These are phyloP conservation scores for Palaemon carinicauda DNA, from an alignment of 1,140 invertebrate species.

Conservation along the genomic window DNA sequence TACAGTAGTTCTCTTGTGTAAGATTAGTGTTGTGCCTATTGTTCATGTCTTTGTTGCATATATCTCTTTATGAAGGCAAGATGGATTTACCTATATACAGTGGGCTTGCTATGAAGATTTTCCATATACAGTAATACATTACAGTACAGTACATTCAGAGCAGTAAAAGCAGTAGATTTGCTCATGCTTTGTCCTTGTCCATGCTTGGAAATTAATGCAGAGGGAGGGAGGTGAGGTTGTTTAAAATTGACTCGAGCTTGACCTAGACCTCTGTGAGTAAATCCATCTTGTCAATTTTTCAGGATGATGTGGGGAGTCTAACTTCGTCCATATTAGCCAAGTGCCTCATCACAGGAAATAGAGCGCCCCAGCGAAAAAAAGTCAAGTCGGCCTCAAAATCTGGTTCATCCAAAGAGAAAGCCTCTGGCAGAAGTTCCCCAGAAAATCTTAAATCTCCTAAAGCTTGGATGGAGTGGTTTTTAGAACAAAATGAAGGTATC, in stretches of 20 bases:
- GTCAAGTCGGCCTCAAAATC: slow-evolving; percentile 14
- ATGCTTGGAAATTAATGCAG: slow-evolving; percentile 11
- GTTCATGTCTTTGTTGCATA: background rate
- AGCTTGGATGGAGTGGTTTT: slow-evolving; percentile 57
- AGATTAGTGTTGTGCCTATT: no score
- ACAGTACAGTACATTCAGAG: background rate
- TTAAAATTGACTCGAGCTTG: slow-evolving; percentile 29
- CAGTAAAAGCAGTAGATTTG: background rate
- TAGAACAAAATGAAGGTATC: slow-evolving; percentile 55
- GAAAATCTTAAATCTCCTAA: slow-evolving; percentile 38
- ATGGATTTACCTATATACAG: slow-evolving; percentile 53
- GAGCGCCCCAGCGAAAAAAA: slow-evolving; percentile 43
- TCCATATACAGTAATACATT: background rate
- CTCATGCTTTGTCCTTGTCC: slow-evolving; percentile 45
- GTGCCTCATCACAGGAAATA: slow-evolving; percentile 53
- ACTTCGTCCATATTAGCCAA: slow-evolving; percentile 55
- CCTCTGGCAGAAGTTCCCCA: background rate
- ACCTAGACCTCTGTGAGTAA: slow-evolving; percentile 50
- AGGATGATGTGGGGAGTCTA: slow-evolving; percentile 50
- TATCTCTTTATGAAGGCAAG: slow-evolving; percentile 47
- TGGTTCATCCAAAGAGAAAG: slow-evolving; percentile 38
- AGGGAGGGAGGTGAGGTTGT: background rate
- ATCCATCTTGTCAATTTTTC: slow-evolving; percentile 58
- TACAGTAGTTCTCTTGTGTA: no score
- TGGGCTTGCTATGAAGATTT: slow-evolving; percentile 35